Evolutionary conservation across 1,140 invertebrate species (phyloP), one percentile per base, ranked within the genome.

Genomic region (Psix sp.): DNA sequence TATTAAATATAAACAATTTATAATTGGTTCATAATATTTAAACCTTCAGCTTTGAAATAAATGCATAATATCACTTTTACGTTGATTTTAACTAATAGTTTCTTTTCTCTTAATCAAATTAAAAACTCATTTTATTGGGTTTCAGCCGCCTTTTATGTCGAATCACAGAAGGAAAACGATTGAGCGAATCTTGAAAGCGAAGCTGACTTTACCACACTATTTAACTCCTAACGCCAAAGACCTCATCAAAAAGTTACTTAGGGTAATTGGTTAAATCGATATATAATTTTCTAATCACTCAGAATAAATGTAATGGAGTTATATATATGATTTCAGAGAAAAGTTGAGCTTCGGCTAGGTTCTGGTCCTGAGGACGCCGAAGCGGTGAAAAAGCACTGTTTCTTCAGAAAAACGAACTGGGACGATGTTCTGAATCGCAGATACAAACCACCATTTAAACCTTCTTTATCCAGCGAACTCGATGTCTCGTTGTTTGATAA

Each of bases 401-500:
- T 98, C 88, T 98, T 98, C 86, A 94, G 94, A 80, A 91, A 94
- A 81, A 93, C 96, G 17, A 93, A 94, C 82, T 99, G 98, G 98
- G 91, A 94, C 56, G 96, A 98, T 80, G 95, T 99, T 1, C 88
- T 93, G 67, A 91, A 89, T 17, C 90, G 95, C 77, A 92, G 92
- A 84, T 88, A 95, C 29, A 94, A 97, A 81, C 95, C 97, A 36
- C 97, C 97, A 29, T 97, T 97, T 77, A 96, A 94, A 87, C 96
- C 96, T 31, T 89, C 90, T 75, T 85, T 97, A 84, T 91, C 95
- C 85, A 90, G 91, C 84, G 96, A 98, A 80, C 98, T 99, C 79
- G 98, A 99, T 88, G 96, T 97, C 0, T 98, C 96, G 33, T 95
- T 98, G 82, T 99, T 99, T 88, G 98, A 99, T 86, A 96, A 95